Evolutionary conservation across 2,888 invertebrate species (phyloP), one percentile per base, ranked within the genome.

Genomic region (Dynastes grantii): DNA sequence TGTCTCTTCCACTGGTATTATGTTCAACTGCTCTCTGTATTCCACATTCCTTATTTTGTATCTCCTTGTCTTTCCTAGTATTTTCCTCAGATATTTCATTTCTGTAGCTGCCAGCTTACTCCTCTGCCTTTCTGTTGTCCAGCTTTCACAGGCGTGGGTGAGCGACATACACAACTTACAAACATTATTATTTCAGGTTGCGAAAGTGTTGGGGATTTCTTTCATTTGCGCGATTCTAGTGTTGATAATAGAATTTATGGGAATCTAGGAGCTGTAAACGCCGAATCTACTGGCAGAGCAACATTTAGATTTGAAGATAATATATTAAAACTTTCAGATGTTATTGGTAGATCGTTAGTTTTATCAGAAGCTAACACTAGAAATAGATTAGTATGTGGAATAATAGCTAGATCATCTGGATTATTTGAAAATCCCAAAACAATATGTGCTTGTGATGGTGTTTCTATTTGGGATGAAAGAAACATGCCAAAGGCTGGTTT

Each of bases 361-460:
- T 90, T 97, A 3, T 93, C 94, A 0, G 92, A 92, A 80, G 84
- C 88, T 0, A 93, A 94, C 83, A 94, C 94, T 85, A 82, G 78
- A 64, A 73, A 76, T 64, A 95, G 95, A 78, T 87, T 96, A 70
- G 94, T 94, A 0, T 97, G 96, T 87, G 97, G 97, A 0, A 93
- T 97, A 9, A 96, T 97, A 83, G 97, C 97, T 0, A 91, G 97
- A 49, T 95, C 97, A 0, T 95, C 97, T 0, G 96, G 97, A 0
- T 89, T 97, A 8, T 94, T 96, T 86, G 92, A 96, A 87, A 97
- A 97, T 87, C 92, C 94, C 0, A 97, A 97, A 86, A 92, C 94
- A 11, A 94, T 97, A 76, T 97, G 97, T 89, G 95, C 95, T 1
- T 97, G 97, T 88, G 97, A 97, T 90, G 97, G 97, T 0, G 92